Percentiles rank a stretch among this genome's conserved stretches.
Evolutionary conservation across 30 jellyfish, hydroid and myxozoan species (phyloP).

Genomic region (Nemopilema nomurai): DNA sequence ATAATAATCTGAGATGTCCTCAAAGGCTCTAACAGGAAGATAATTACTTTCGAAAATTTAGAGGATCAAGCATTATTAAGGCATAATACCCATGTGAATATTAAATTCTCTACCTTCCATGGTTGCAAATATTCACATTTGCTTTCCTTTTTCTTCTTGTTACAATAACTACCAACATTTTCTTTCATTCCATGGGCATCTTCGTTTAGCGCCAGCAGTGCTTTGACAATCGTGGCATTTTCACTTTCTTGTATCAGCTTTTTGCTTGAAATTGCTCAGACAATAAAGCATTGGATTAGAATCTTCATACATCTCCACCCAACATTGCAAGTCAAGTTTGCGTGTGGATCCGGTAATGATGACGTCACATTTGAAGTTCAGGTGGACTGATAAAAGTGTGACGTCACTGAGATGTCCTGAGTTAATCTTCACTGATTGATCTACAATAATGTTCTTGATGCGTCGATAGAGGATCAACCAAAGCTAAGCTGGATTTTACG

Average conservation of each 20-base stretch:
- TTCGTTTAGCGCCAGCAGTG: background rate
- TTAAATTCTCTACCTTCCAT: conserved; percentile 6
- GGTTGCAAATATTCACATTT: background rate
- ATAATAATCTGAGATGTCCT: too few species aligned
- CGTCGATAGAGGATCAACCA: too few species aligned
- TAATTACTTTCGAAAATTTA: too few species aligned
- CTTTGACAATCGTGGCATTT: background rate
- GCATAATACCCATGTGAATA: background rate
- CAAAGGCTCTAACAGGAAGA: too few species aligned
- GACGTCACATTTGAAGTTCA: background rate
- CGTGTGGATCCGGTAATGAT: background rate
- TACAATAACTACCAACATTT: background rate
- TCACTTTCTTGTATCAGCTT: conserved; percentile 4
- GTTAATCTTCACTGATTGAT: too few species aligned
- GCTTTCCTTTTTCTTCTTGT: background rate
- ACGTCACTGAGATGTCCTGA: too few species aligned
- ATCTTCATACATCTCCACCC: background rate
- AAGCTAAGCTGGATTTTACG: too few species aligned
- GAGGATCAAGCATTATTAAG: background rate
- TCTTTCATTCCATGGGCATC: background rate
- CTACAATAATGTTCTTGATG: too few species aligned
- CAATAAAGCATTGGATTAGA: background rate
- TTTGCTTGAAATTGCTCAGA: background rate
- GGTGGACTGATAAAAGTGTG: background rate
- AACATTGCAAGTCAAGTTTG: background rate